phyloP scores from a whole-genome alignment of 2,888 invertebrate genomes.

The Pandemis corylana region DNA sequence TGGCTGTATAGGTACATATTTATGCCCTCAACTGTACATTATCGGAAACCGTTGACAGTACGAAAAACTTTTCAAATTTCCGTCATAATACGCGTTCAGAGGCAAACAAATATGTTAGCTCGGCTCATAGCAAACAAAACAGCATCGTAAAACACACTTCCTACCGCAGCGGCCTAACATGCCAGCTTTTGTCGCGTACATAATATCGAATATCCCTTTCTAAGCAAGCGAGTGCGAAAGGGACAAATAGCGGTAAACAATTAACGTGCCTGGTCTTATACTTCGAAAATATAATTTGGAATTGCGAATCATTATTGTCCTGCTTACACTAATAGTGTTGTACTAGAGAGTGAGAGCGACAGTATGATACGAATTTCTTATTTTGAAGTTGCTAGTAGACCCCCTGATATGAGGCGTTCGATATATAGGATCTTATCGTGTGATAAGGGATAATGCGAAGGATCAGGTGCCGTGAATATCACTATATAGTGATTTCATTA shows the following conservation, averaged over 20 bases:
- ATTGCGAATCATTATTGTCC: too few species aligned
- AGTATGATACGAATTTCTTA: too few species aligned
- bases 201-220: too few species aligned
- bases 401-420: not conserved
- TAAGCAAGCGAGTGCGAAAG: too few species aligned
- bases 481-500: not conserved
- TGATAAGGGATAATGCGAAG: not conserved
- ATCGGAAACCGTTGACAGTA: not conserved
- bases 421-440: not conserved
- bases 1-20: too few species aligned
- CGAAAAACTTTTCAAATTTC: not conserved
- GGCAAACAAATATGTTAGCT: constrained; percentile 31
- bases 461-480: not conserved
- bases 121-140: constrained; percentile 18
- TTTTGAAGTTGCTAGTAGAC: not conserved
- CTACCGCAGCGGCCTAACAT: not conserved
- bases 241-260: too few species aligned
- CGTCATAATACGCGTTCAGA: constrained; percentile 13
- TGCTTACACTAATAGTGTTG: too few species aligned
- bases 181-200: not conserved
- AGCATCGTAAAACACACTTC: constrained; percentile 18
- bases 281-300: too few species aligned
- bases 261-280: too few species aligned
- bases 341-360: too few species aligned
- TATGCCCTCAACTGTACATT: too few species aligned